Percentiles rank a stretch among this genome's conserved stretches.
Evolutionary conservation across 2,797 vertebrate species (phyloP).

Genomic region (Phoebastria nigripes): DNA sequence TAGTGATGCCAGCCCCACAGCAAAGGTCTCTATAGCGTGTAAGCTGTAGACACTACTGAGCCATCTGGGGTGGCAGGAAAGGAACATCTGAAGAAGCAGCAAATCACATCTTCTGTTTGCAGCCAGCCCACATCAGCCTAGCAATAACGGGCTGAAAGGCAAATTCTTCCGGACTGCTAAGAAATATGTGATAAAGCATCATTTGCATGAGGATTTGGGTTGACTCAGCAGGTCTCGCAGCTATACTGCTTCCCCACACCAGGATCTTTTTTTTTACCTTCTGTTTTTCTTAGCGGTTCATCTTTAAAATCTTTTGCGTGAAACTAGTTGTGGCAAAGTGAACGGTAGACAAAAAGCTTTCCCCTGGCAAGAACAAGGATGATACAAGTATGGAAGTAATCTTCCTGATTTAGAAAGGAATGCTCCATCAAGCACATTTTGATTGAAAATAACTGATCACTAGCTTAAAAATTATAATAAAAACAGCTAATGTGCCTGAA

Average conservation of each 20-base stretch:
- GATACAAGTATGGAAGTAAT: not conserved
- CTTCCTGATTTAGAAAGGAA: not conserved
- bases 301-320: not conserved
- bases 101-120: not conserved
- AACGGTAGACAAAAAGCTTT: not conserved
- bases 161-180: not conserved
- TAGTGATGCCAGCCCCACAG: not conserved
- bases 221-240: not conserved
- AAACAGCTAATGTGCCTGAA: not conserved
- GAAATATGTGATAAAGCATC: not conserved
- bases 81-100: not conserved
- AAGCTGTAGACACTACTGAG: not conserved
- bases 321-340: not conserved
- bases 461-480: not conserved
- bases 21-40: not conserved
- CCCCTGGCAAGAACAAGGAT: not conserved
- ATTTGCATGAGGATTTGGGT: not conserved
- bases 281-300: not conserved
- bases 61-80: constrained; percentile 2
- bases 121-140: not conserved
- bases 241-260: not conserved
- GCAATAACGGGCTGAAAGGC: not conserved
- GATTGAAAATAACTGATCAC: not conserved
- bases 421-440: not conserved
- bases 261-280: not conserved